A percentile compares a stretch with the other conserved stretches of the same genome.
These are phyloP conservation scores for Myanophis thanlyinensis DNA, from an alignment of 2,113 vertebrate genomes.

Conservation along the genomic window DNA sequence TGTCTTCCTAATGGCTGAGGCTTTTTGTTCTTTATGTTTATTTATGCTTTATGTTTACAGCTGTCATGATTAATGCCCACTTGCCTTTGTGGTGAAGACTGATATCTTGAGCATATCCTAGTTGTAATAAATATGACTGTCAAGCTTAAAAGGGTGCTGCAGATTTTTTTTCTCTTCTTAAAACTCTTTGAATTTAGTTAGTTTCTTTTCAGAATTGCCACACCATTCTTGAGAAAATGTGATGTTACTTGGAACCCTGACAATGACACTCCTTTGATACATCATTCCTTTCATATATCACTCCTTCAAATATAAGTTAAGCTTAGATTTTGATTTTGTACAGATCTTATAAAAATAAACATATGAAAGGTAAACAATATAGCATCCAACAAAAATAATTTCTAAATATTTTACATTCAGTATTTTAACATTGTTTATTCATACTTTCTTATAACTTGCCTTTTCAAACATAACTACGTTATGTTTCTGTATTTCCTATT, in stretches of 20 bases:
- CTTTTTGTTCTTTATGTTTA: not conserved
- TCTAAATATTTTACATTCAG: not conserved
- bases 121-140: not conserved
- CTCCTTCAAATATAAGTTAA: not conserved
- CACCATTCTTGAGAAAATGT: too few species aligned
- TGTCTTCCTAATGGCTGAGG: not conserved
- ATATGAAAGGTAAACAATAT: not conserved
- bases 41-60: not conserved
- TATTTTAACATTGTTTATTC: not conserved
- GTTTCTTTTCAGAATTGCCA: too few species aligned
- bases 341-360: not conserved
- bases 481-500: not conserved
- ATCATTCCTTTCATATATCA: not conserved
- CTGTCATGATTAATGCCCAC: not conserved
- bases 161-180: too few species aligned
- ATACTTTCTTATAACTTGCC: not conserved
- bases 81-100: not conserved
- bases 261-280: not conserved
- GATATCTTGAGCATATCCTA: not conserved
- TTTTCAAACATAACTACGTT: not conserved
- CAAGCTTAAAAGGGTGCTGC: too few species aligned
- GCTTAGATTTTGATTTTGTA: not conserved
- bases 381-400: not conserved
- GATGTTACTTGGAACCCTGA: too few species aligned
- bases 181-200: too few species aligned